Conservation (phyloP, 2,888 invertebrate genomes). For the Sinohyriopsis cumingii region DNA sequence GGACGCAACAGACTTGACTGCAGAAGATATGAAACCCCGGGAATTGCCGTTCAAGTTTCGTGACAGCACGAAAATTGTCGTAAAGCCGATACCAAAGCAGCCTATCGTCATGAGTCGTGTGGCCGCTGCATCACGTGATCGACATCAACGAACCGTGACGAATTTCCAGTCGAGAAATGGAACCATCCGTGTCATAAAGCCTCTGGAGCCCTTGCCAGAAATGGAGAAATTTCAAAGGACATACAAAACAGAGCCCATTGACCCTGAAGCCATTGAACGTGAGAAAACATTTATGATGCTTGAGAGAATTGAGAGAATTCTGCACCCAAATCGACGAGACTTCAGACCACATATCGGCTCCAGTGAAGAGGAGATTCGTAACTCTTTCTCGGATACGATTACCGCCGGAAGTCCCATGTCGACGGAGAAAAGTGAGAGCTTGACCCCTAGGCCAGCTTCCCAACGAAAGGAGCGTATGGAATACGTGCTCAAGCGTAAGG, state of each 20-base stretch:
- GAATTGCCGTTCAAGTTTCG: constrained; percentile 36
- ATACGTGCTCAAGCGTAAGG: constrained; percentile 13
- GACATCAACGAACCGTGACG: constrained; percentile 37
- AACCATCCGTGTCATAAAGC: constrained; percentile 35
- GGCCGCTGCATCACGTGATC: constrained; percentile 27
- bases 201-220: constrained; percentile 35
- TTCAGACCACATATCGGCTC: constrained; percentile 25
- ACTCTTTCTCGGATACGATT: constrained; percentile 22
- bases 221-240: constrained; percentile 33
- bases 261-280: constrained; percentile 39
- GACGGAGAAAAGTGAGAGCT: constrained; percentile 16
- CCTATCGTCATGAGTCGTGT: constrained; percentile 39
- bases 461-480: constrained; percentile 22
- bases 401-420: constrained; percentile 7
- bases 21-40: constrained; percentile 30
- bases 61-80: constrained; percentile 28
- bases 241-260: constrained; percentile 29
- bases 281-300: constrained; percentile 43
- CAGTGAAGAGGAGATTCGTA: constrained; percentile 36
- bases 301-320: constrained; percentile 34
- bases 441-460: constrained; percentile 10
- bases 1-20: constrained; percentile 31
- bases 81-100: constrained; percentile 33
- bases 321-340: constrained; percentile 34
- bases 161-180: constrained; percentile 41